Base-by-base conservation (phyloP, 2,797 vertebrate genomes). In the Petrocephalus sullivani region DNA sequence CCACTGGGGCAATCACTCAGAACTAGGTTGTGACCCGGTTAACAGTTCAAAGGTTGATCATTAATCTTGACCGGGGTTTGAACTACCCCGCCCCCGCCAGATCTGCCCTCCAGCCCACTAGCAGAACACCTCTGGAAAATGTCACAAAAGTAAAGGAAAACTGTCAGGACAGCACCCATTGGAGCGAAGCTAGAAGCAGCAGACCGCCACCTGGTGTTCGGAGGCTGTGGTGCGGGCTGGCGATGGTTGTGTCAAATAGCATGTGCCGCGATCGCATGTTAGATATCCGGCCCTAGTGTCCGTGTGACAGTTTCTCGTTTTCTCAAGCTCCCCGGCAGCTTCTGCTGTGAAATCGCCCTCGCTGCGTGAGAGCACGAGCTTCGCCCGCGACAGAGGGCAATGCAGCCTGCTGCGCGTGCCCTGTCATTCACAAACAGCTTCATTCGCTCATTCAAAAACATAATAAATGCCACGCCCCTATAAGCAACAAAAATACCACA, bases 101-200 rank as follows among this genome's bases (percentile, higher is more conserved):
- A 86, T 37, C 56, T 9, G 56, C 12, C 84, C 84, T 28, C 8
- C 16, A 8, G 14, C 28, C 54, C 56, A 86, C 53, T 41, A 60
- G 84, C 53, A 23, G 53, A 56, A 57, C 53, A 5, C 23, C 51
- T 37, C 53, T 85, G 23, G 54, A 85, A 85, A 85, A 85, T 58
- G 83, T 85, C 54, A 85, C 83, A 85, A 58, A 23, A 41, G 83
- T 21, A 85, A 16, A 85, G 54, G 54, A 14, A 58, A 85, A 85
- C 19, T 60, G 84, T 58, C 84, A 58, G 23, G 53, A 85, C 12
- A 54, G 84, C 1, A 23, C 8, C 46, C 23, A 9, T 58, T 16
- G 19, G 56, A 37, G 16, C 33, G 53, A 6, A 57, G 33, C 28
- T 19, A 1, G 28, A 21, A 8, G 53, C 28, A n/a, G 28, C 16